Percentiles rank a stretch among this genome's conserved stretches.
Evolutionary conservation across 2,797 vertebrate genomes (phyloP).

Genomic region (Setipinna tenuifilis): DNA sequence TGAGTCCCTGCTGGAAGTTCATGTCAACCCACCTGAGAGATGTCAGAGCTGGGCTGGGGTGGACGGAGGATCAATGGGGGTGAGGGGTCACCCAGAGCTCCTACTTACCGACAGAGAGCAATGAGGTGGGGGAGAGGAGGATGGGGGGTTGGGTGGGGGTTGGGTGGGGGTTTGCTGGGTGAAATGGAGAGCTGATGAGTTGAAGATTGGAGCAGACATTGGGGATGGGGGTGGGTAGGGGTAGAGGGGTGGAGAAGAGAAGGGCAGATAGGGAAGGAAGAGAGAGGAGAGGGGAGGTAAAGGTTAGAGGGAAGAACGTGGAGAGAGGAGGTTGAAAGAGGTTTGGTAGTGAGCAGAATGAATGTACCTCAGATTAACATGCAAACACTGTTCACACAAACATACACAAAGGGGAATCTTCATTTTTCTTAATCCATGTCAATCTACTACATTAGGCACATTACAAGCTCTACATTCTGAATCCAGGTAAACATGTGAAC

Average conservation of each 20-base stretch:
- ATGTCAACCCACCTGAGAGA: slow-evolving; percentile 26
- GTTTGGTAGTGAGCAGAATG: not conserved
- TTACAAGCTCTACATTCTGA: not conserved
- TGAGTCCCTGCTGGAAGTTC: not conserved
- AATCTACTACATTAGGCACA: not conserved
- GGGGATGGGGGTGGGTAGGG: slow-evolving; percentile 11
- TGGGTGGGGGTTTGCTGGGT: not conserved
- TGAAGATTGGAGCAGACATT: slow-evolving; percentile 11
- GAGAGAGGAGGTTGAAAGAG: not conserved
- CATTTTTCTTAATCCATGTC: not conserved
- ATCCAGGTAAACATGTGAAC: too few species aligned
- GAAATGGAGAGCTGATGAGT: slow-evolving; percentile 13
- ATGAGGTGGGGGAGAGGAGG: slow-evolving; percentile 9
- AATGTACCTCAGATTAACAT: not conserved
- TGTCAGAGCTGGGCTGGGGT: slow-evolving; percentile 2
- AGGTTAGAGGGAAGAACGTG: not conserved
- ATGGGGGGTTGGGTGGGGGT: not conserved
- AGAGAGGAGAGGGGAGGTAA: slow-evolving; percentile 21
- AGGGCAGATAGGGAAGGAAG: not conserved
- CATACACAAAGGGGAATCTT: not conserved
- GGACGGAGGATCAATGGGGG: slow-evolving; percentile 41
- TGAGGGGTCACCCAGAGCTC: slow-evolving; percentile 44
- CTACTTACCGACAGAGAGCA: not conserved
- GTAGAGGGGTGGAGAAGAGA: slow-evolving; percentile 34
- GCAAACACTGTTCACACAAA: not conserved